Base-by-base conservation (phyloP, 2,797 vertebrate species). In the Coccyzus lansbergi region DNA sequence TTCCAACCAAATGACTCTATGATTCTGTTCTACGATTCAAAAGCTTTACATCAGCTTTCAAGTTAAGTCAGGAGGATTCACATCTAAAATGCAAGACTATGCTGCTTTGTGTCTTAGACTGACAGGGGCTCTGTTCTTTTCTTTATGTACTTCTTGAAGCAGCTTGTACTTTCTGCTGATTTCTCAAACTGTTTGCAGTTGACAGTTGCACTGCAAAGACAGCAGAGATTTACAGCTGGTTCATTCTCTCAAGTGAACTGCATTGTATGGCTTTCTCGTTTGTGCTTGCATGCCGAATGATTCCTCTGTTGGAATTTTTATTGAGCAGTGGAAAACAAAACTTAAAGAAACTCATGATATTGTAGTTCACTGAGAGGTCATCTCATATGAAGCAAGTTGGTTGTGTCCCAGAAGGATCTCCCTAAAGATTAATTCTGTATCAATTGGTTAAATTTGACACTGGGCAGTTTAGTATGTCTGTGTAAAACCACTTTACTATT, bases 231-330 rank as follows among this genome's bases (percentile, higher is more conserved):
- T 94, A 92, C n/a, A 79, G 53, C 62, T 79, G 52, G 22, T 76
- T 74, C 84, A 74, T 79, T 82, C 58, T 17, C 53, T 68, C 53
- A 42, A 79, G 72, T 29, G 44, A 91, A 59, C 51, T 67, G 59
- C 48, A 70, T 46, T 95, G 52, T 59, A 70, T 24, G 33, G 5
- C 48, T 56, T 34, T n/a, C 58, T 87, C 38, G 36, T 88, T 94
- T 78, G 76, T 24, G 5, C 52, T 67, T 15, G 36, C 28, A 52
- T 31, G 90, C 83, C 74, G 68, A 94, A 52, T 46, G n/a, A 88
- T 58, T 68, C 62, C 74, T 48, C 38, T 25, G 52, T 7, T 92
- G 65, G 59, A 92, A 87, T 53, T 86, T 94, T 90, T 90, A 91
- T 15, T 63, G 63, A 67, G 48, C 80, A 79, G 42, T 13, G 44